phyloP scores from a whole-genome alignment of 2,888 invertebrate species.

The Watsonalla cultraria region DNA sequence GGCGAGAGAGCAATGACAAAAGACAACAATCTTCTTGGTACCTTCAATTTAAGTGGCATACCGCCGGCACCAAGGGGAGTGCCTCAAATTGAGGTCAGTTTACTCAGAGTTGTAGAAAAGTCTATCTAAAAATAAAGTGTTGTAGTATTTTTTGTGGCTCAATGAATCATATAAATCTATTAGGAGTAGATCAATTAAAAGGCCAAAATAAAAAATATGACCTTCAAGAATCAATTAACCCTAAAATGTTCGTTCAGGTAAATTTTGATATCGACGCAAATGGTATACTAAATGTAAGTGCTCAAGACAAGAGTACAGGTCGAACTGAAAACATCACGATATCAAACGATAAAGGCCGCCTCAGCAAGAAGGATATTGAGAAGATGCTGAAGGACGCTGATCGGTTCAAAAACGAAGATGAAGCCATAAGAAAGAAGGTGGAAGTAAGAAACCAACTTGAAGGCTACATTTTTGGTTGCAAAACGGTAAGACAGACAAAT shows the following conservation, averaged over 20 bases:
- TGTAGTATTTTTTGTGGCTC: too few relatives aligned
- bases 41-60: constrained; percentile 89
- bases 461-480: constrained; percentile 82
- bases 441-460: constrained; percentile 87
- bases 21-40: constrained; percentile 92
- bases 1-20: constrained; percentile 94
- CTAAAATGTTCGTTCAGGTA: constrained; percentile 65
- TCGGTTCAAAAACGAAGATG: constrained; percentile 87
- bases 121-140: too few relatives aligned
- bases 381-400: constrained; percentile 90
- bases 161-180: too few relatives aligned
- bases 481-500: constrained; percentile 40
- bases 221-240: background rate
- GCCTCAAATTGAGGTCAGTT: constrained; percentile 81
- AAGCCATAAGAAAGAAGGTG: constrained; percentile 82
- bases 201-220: too few relatives aligned
- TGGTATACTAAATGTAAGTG: constrained; percentile 90
- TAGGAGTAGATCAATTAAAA: too few relatives aligned
- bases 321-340: constrained; percentile 90
- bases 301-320: constrained; percentile 88
- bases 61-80: constrained; percentile 91
- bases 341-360: constrained; percentile 90
- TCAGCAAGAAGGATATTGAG: constrained; percentile 92
- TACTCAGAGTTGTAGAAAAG: background rate
- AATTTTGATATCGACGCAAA: constrained; percentile 95